Percentiles rank a stretch among this genome's conserved stretches.
Evolutionary conservation across 2,113 vertebrate genomes (phyloP).

Genomic region (Penelope pileata): DNA sequence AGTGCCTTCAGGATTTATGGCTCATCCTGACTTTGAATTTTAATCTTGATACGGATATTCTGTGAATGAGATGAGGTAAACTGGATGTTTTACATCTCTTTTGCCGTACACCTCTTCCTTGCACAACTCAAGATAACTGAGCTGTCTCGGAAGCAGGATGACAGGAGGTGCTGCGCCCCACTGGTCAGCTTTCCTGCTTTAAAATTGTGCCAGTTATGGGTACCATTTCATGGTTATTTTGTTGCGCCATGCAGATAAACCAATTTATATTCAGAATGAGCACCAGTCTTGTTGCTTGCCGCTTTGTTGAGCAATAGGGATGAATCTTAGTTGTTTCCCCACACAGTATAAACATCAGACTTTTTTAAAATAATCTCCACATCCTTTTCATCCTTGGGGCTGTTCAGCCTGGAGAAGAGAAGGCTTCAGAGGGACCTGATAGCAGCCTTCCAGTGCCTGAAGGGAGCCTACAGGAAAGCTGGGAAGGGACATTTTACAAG

Average conservation of each 20-base stretch:
- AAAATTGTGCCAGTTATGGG: background rate
- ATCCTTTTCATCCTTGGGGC: background rate
- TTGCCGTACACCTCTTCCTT: background rate
- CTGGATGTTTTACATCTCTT: background rate
- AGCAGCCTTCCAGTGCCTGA: no score
- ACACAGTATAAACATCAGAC: background rate
- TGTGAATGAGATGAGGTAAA: background rate
- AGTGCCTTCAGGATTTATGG: background rate
- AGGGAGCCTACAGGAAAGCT: no score
- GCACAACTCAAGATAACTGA: background rate
- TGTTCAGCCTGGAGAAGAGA: no score
- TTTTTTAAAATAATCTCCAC: background rate
- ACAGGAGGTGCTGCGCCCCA: background rate
- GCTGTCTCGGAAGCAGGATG: background rate
- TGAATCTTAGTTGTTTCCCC: background rate
- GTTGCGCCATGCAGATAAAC: background rate
- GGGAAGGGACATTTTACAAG: no score
- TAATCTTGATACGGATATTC: conserved; percentile 1
- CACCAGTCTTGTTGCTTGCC: background rate
- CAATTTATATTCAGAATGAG: background rate
- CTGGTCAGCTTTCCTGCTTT: background rate
- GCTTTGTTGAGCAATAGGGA: background rate
- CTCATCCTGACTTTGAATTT: background rate
- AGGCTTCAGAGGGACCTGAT: no score
- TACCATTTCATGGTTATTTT: background rate